Evolutionary conservation across 2,888 invertebrate species (phyloP).

Genomic region (Leptothorax acervorum): DNA sequence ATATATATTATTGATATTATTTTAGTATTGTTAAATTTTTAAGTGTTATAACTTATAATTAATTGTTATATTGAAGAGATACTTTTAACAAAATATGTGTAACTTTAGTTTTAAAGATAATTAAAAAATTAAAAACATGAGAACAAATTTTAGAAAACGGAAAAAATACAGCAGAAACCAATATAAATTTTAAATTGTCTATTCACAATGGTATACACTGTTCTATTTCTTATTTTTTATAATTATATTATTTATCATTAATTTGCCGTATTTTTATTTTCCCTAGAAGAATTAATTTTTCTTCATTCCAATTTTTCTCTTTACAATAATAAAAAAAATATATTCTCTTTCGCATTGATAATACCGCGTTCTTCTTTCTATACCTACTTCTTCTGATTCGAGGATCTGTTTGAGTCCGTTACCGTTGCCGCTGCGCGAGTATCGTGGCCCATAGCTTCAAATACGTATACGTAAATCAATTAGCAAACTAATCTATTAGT

Average conservation of each 20-base stretch:
- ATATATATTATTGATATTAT: neutral
- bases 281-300: neutral
- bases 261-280: neutral
- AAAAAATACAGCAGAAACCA: neutral
- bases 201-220: neutral
- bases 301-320: neutral
- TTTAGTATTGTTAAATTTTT: neutral
- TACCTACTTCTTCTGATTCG: neutral
- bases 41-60: neutral
- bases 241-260: neutral
- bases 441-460: neutral
- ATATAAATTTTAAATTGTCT: neutral
- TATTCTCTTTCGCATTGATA: neutral
- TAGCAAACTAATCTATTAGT: constrained; percentile 29
- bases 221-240: neutral
- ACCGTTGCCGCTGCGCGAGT: neutral
- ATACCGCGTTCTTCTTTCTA: neutral
- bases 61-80: neutral
- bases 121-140: neutral
- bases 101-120: neutral
- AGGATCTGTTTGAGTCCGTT: neutral
- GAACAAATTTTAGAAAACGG: neutral
- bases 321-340: neutral
- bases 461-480: constrained; percentile 15
- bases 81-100: neutral